A percentile compares a stretch with the other conserved stretches of the same genome.
Conservation (phyloP, 2,888 invertebrate genomes). For the Parascotia fuliginaria region DNA sequence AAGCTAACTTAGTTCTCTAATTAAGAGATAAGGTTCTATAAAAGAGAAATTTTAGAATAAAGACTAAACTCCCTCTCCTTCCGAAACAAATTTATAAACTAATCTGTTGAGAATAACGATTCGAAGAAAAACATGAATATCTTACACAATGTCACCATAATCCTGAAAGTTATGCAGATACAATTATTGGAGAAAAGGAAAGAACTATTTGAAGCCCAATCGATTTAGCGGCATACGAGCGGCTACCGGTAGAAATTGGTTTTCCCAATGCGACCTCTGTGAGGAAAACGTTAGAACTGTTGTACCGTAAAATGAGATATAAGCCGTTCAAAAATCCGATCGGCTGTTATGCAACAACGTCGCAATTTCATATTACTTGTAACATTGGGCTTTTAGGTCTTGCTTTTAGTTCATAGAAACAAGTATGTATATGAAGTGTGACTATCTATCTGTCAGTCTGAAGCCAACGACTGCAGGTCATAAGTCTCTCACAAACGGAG, state of each 20-base stretch:
- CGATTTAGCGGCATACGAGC: slow-evolving; percentile 65
- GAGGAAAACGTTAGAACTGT: slow-evolving; percentile 58
- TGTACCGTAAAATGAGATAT: slow-evolving; percentile 78
- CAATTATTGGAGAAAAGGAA: slow-evolving; percentile 46
- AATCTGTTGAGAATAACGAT: too few species aligned
- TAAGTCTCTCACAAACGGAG: too few species aligned
- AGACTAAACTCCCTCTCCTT: too few species aligned
- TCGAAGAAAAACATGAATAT: too few species aligned
- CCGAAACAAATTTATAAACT: too few species aligned
- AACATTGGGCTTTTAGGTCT: slow-evolving; percentile 29
- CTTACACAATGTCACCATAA: slow-evolving; percentile 17
- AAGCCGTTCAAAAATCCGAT: slow-evolving; percentile 76
- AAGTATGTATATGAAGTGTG: too few species aligned
- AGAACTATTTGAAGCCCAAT: slow-evolving; percentile 65
- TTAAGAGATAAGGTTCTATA: too few species aligned
- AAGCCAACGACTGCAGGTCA: too few species aligned
- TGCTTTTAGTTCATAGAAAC: too few species aligned
- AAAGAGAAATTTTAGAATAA: too few species aligned
- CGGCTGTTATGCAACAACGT: slow-evolving; percentile 49
- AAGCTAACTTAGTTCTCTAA: too few species aligned
- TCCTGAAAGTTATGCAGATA: slow-evolving; percentile 53
- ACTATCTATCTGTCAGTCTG: too few species aligned
- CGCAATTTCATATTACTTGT: slow-evolving; percentile 38
- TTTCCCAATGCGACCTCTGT: slow-evolving; percentile 62
- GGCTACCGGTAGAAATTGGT: slow-evolving; percentile 71